Base-by-base conservation (phyloP, 2,113 vertebrate species). In the Lagopus leucura region DNA sequence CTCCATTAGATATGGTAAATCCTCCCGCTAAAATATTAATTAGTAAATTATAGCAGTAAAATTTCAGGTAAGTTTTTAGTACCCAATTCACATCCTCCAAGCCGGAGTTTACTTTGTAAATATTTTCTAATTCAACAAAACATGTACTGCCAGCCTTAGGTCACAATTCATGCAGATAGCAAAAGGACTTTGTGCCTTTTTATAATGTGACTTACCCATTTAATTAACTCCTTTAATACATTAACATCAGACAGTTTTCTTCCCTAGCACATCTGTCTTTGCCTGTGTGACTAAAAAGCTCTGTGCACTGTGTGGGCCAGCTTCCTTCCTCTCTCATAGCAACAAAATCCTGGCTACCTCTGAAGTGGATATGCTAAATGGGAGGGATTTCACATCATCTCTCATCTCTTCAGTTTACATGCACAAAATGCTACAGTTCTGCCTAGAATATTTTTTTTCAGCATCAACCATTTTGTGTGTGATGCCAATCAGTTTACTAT, bases 91-190 rank as follows among this genome's bases (percentile, higher is more conserved):
- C 15, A 64, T 67, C 55, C 54, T 88, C 66, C 93, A 67, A 96
- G 94, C 72, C 32, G 13, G 55, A 92, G 73, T 88, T 95, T 88
- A 95, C 89, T 97, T 88, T 76, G 88, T 95, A 97, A 97, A 97
- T 97, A 97, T 97, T 97, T 96, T 91, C 91, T 93, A 91, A 93
- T 94, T 82, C 91, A 90, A 96, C 76, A 93, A 96, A 95, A 95
- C 55, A 76, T 88, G 83, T 84, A 95, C 40, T 92, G 28, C 55
- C 82, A 96, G 85, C 82, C 82, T 88, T 71, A 77, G 82, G 80
- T 94, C 84, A 92, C 91, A 84, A 94, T 93, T 96, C 95, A 94
- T 66, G 61, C 47, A 88, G 89, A 93, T 83, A 97, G 94, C 93
- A 92, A 82, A 94, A 90, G 52, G 71, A 96, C 87, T 96, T 96